A percentile compares a stretch with the other conserved stretches of the same genome.
phyloP scores from a whole-genome alignment of 2,797 vertebrate genomes.

The Phalloptychus januarius region DNA sequence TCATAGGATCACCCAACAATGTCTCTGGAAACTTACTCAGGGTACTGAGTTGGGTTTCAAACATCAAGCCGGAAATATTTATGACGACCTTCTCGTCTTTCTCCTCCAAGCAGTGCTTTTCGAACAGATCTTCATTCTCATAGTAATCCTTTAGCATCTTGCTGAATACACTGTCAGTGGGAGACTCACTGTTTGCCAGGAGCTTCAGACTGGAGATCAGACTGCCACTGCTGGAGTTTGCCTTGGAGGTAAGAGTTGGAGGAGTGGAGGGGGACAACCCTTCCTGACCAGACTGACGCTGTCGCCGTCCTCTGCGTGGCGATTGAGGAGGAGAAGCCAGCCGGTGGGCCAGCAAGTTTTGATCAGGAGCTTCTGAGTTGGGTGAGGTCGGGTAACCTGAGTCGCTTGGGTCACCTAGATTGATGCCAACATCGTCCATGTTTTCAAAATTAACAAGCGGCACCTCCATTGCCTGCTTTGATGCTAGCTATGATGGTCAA shows the following conservation, averaged over 20 bases:
- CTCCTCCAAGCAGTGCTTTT: slow-evolving; percentile 84
- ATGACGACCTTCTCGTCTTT: slow-evolving; percentile 92
- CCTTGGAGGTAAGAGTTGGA: slow-evolving; percentile 77
- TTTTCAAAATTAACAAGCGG: slow-evolving; percentile 94
- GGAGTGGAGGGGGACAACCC: slow-evolving; percentile 68
- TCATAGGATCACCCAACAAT: slow-evolving; percentile 89
- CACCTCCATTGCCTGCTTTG: slow-evolving; percentile 90
- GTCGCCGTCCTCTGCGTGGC: slow-evolving; percentile 60
- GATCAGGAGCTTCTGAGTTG: slow-evolving; percentile 75
- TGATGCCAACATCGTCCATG: slow-evolving; percentile 87
- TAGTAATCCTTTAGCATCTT: slow-evolving; percentile 85
- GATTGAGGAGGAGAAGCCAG: slow-evolving; percentile 73
- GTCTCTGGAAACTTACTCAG: slow-evolving; percentile 94
- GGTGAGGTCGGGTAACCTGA: slow-evolving; percentile 85
- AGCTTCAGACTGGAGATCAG: slow-evolving; percentile 90
- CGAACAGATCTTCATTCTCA: slow-evolving; percentile 81
- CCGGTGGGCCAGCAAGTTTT: slow-evolving; percentile 65
- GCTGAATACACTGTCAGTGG: slow-evolving; percentile 88
- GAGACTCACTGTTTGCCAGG: slow-evolving; percentile 85
- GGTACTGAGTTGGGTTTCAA: slow-evolving; percentile 93
- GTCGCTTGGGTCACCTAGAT: slow-evolving; percentile 86
- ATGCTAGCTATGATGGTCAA: slow-evolving; percentile 72
- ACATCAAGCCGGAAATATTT: slow-evolving; percentile 94
- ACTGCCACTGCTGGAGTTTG: slow-evolving; percentile 83
- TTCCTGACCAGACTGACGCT: slow-evolving; percentile 61